Conservation (phyloP, 2,113 vertebrate species). For the Halichoeres trimaculatus region DNA sequence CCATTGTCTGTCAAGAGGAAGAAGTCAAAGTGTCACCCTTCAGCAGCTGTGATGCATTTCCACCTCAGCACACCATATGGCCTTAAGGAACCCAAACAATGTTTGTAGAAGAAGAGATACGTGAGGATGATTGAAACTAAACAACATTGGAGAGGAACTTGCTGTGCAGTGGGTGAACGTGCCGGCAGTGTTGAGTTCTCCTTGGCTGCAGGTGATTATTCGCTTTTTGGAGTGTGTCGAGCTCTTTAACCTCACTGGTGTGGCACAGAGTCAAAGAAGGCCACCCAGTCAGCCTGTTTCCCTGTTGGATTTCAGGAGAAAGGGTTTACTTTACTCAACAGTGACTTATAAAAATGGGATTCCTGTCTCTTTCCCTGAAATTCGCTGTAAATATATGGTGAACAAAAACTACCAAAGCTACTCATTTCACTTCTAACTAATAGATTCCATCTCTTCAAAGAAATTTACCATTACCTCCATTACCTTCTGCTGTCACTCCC, state of each 20-base stretch:
- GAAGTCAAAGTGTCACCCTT: conserved; percentile 39
- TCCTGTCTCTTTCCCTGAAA: conserved; percentile 2
- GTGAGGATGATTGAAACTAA: background rate
- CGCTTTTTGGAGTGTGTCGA: conserved; percentile 26
- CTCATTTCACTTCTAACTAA: conserved; percentile 40
- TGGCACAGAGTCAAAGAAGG: conserved; percentile 32
- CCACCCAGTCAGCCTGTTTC: conserved; percentile 51
- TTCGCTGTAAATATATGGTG: background rate
- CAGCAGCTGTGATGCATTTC: conserved; percentile 64
- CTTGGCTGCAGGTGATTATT: conserved; percentile 43
- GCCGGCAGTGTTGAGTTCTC: conserved; percentile 17
- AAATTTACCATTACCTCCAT: conserved; percentile 2
- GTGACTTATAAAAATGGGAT: background rate
- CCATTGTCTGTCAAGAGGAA: conserved; percentile 3
- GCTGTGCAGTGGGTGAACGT: background rate
- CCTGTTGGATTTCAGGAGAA: conserved; percentile 22
- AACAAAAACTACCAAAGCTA: conserved; percentile 1
- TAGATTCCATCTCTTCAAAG: conserved; percentile 25
- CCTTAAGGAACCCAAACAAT: background rate
- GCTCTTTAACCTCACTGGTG: conserved; percentile 46
- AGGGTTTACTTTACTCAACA: background rate
- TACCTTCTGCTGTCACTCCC: background rate
- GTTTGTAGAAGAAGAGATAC: conserved; percentile 2
- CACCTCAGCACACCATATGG: background rate
- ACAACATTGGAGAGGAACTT: background rate